Percentiles rank a stretch among this genome's conserved stretches.
Evolutionary conservation across 2,888 invertebrate genomes (phyloP).

Genomic region (Tineola bisselliella): DNA sequence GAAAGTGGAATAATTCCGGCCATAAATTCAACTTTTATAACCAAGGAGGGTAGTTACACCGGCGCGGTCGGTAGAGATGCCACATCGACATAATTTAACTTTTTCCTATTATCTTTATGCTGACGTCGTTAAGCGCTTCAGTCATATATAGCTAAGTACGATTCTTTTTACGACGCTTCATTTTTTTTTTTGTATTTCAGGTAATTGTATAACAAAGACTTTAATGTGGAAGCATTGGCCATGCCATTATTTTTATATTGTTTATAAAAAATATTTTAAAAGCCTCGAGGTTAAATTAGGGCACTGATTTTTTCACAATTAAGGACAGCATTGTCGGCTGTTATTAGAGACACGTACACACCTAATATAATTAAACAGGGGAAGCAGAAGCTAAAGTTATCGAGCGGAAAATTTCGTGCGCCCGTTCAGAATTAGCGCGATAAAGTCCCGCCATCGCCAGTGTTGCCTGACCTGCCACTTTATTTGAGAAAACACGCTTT

Average conservation of each 20-base stretch:
- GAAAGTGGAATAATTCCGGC: slow-evolving; percentile 56
- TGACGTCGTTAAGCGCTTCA: slow-evolving; percentile 52
- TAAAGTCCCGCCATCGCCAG: slow-evolving; percentile 18
- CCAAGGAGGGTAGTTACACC: slow-evolving; percentile 28
- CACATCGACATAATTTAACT: slow-evolving; percentile 66
- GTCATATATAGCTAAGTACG: slow-evolving; percentile 30
- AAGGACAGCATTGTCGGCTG: slow-evolving; percentile 16
- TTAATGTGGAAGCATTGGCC: not conserved
- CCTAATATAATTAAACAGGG: slow-evolving; percentile 19
- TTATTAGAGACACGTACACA: slow-evolving; percentile 15
- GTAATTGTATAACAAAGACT: not conserved
- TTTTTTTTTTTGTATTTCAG: not conserved
- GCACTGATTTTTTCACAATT: slow-evolving; percentile 13
- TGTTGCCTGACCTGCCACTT: slow-evolving; percentile 18
- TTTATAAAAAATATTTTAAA: not conserved
- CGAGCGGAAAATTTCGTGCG: slow-evolving; percentile 28
- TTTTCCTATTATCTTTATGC: slow-evolving; percentile 67
- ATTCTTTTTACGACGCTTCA: not conserved
- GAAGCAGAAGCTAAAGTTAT: slow-evolving; percentile 22
- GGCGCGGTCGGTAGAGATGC: slow-evolving; percentile 34
- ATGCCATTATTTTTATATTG: not conserved
- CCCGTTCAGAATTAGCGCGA: slow-evolving; percentile 22
- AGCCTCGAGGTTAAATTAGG: not conserved
- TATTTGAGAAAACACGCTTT: slow-evolving; percentile 14
- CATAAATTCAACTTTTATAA: slow-evolving; percentile 66